Percentiles rank a stretch among this genome's conserved stretches.
phyloP scores from a whole-genome alignment of 2,888 invertebrate species.

The Drosophila multiciliata region DNA sequence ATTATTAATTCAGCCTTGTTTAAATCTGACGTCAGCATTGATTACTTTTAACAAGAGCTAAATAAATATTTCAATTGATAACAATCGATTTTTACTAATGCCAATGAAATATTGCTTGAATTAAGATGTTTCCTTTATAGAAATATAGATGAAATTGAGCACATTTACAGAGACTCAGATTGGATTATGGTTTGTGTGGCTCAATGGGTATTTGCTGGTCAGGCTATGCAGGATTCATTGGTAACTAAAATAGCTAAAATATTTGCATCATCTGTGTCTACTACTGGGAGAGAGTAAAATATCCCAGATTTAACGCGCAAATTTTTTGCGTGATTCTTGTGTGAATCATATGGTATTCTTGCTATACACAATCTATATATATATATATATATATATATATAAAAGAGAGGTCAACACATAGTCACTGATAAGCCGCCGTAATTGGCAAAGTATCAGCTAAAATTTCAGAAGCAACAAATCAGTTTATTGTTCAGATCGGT shows the following conservation, averaged over 20 bases:
- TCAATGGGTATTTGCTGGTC: background rate
- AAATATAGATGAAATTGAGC: background rate
- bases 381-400: background rate
- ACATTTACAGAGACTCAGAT: background rate
- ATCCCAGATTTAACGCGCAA: slow-evolving; percentile 25
- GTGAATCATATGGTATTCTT: slow-evolving; percentile 45
- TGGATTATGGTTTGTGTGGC: background rate
- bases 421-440: background rate
- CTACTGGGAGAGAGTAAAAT: slow-evolving; percentile 2
- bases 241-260: slow-evolving; percentile 3
- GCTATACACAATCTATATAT: background rate
- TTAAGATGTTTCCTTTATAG: background rate
- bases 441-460: background rate
- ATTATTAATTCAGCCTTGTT: background rate
- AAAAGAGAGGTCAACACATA: background rate
- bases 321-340: slow-evolving; percentile 8
- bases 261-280: slow-evolving; percentile 19
- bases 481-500: background rate
- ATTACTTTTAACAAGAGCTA: no score
- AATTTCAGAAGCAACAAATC: background rate
- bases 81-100: background rate
- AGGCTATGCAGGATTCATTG: slow-evolving; percentile 40
- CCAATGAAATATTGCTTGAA: background rate
- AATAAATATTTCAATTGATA: background rate
- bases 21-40: background rate